Percentiles rank a stretch among this genome's conserved stretches.
phyloP scores from a whole-genome alignment of 1,140 invertebrate species.

The Leptoteleia sp. region DNA sequence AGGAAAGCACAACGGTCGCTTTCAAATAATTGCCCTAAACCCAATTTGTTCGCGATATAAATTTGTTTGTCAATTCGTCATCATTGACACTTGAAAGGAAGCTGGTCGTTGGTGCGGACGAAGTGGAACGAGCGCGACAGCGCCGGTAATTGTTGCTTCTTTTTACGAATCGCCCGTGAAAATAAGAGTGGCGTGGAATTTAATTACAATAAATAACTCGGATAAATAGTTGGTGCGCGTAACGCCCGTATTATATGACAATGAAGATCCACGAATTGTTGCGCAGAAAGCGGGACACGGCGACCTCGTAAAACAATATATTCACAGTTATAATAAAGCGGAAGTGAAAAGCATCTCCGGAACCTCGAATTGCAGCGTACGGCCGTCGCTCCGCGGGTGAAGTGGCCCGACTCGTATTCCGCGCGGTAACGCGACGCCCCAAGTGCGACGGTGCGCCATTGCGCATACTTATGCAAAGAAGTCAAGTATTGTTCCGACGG shows the following conservation, averaged over 20 bases:
- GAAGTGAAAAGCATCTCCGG: conserved; percentile 66
- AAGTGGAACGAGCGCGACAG: too few relatives aligned
- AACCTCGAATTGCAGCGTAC: conserved; percentile 51
- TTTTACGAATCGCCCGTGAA: too few relatives aligned
- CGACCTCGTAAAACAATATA: conserved; percentile 69
- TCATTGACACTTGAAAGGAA: too few relatives aligned
- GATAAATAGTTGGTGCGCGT: conserved; percentile 39
- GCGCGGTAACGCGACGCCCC: conserved; percentile 30
- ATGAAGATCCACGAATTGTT: conserved; percentile 58
- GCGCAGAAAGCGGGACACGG: conserved; percentile 38
- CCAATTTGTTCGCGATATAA: too few relatives aligned
- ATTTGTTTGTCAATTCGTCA: too few relatives aligned
- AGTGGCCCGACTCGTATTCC: conserved; percentile 49
- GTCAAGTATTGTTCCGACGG: conserved; percentile 43
- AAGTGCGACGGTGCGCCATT: conserved; percentile 43
- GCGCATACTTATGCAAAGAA: conserved; percentile 63
- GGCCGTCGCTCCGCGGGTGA: conserved; percentile 41
- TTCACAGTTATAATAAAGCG: conserved; percentile 69
- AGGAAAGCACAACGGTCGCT: too few relatives aligned
- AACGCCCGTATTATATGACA: conserved; percentile 42
- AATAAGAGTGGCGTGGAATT: conserved; percentile 21
- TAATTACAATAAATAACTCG: conserved; percentile 53
- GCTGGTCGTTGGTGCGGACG: too few relatives aligned
- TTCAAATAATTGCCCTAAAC: too few relatives aligned
- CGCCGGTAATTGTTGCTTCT: too few relatives aligned